A percentile compares a stretch with the other conserved stretches of the same genome.
phyloP scores from a whole-genome alignment of 2,888 invertebrate species.

The Apocheima hispidaria region DNA sequence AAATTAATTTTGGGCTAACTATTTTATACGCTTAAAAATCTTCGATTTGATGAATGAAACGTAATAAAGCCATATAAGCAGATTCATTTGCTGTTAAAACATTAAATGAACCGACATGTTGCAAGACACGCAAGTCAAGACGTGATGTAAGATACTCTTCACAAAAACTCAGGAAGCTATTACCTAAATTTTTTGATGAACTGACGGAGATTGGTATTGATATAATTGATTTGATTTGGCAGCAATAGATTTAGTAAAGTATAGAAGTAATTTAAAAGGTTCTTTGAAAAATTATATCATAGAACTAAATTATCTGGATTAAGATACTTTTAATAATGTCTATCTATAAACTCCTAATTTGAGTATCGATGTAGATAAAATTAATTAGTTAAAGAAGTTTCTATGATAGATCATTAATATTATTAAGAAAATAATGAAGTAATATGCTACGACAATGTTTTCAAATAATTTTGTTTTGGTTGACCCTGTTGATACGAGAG shows the following conservation, averaged over 20 bases:
- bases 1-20: too few relatives aligned
- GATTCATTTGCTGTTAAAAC: constrained; percentile 43
- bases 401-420: neutral
- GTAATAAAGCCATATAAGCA: constrained; percentile 40
- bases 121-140: constrained; percentile 45
- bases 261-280: neutral
- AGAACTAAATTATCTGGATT: neutral
- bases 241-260: constrained; percentile 1
- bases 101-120: constrained; percentile 39
- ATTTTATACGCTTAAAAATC: too few relatives aligned
- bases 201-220: constrained; percentile 17
- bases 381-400: neutral
- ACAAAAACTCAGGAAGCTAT: constrained; percentile 60
- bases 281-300: constrained; percentile 7
- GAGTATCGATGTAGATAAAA: too few relatives aligned
- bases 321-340: neutral
- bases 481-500: constrained; percentile 20
- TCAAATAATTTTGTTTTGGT: constrained; percentile 19
- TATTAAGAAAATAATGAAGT: constrained; percentile 4
- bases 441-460: constrained; percentile 9
- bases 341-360: neutral
- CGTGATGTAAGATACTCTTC: constrained; percentile 58
- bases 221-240: constrained; percentile 18
- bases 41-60: too few relatives aligned
- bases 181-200: constrained; percentile 35